Percentiles rank a stretch among this genome's conserved stretches.
phyloP scores from a whole-genome alignment of 2,888 invertebrate species.

The Pteria penguin region DNA sequence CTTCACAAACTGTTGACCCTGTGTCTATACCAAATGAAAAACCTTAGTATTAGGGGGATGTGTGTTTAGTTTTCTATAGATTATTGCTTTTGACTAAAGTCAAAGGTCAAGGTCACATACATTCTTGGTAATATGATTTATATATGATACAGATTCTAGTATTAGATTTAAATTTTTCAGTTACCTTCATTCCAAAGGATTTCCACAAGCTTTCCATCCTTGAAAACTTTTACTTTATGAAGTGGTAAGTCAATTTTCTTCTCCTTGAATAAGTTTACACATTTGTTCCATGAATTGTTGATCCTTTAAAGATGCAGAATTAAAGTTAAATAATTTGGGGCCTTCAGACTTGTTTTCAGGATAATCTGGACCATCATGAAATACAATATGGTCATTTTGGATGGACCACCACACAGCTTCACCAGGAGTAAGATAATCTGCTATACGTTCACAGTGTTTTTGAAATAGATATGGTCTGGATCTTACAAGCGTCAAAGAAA shows the following conservation, averaged over 20 bases:
- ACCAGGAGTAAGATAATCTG: background rate
- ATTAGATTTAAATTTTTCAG: background rate
- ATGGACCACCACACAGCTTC: conserved; percentile 12
- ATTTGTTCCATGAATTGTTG: background rate
- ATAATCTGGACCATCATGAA: conserved; percentile 21
- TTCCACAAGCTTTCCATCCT: background rate
- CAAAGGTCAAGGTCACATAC: too few species aligned
- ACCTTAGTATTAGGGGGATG: too few species aligned
- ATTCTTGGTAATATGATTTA: too few species aligned
- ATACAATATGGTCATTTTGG: background rate
- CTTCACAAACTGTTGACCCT: too few species aligned
- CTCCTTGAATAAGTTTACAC: background rate
- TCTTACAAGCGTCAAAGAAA: background rate
- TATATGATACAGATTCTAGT: too few species aligned
- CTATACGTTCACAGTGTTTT: conserved; percentile 10
- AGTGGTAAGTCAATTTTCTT: background rate
- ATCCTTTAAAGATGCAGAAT: background rate
- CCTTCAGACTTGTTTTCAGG: background rate
- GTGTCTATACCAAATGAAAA: too few species aligned
- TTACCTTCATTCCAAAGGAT: background rate
- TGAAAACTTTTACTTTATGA: background rate
- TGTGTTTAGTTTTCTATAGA: too few species aligned
- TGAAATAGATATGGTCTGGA: background rate
- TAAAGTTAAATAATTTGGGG: background rate
- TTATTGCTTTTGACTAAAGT: too few species aligned